Percentiles rank a stretch among this genome's conserved stretches.
Evolutionary conservation across 2,888 invertebrate species (phyloP).

Genomic region (Eilema griseolum): DNA sequence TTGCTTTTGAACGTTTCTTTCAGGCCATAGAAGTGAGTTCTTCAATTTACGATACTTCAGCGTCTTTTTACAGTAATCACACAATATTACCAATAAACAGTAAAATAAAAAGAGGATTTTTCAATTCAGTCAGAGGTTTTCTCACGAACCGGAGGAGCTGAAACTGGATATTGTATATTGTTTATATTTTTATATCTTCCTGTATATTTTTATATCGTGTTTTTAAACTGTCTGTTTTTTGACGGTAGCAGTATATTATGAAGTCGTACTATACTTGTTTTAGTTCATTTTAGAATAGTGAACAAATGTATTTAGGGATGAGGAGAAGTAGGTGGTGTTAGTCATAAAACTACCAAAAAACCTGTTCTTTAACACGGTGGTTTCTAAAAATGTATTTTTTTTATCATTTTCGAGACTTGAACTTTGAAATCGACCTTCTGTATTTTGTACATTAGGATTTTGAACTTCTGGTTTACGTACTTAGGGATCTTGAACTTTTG

Average conservation of each 20-base stretch:
- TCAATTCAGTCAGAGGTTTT: slow-evolving; percentile 73
- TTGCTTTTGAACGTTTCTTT: slow-evolving; percentile 27
- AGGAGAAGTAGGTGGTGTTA: neutral
- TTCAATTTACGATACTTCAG: slow-evolving; percentile 77
- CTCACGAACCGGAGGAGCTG: slow-evolving; percentile 65
- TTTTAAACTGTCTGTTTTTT: slow-evolving; percentile 35
- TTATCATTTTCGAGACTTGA: too few species aligned
- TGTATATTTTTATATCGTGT: slow-evolving; percentile 20
- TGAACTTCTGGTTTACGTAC: too few species aligned
- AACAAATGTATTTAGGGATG: neutral
- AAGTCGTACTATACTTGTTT: neutral
- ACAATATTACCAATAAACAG: slow-evolving; percentile 62
- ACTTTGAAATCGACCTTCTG: too few species aligned
- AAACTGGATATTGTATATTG: slow-evolving; percentile 32
- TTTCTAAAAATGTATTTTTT: too few species aligned
- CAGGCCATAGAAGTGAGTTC: slow-evolving; percentile 77
- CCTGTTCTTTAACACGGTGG: too few species aligned
- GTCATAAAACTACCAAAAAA: neutral
- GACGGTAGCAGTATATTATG: slow-evolving; percentile 21
- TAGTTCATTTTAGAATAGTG: neutral
- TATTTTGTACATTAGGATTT: too few species aligned
- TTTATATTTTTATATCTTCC: slow-evolving; percentile 36
- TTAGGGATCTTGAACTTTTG: too few species aligned
- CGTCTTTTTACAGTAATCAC: slow-evolving; percentile 78
- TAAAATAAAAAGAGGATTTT: slow-evolving; percentile 73